Base-by-base conservation (phyloP, 1,140 invertebrate species). In the Dysdera silvatica region DNA sequence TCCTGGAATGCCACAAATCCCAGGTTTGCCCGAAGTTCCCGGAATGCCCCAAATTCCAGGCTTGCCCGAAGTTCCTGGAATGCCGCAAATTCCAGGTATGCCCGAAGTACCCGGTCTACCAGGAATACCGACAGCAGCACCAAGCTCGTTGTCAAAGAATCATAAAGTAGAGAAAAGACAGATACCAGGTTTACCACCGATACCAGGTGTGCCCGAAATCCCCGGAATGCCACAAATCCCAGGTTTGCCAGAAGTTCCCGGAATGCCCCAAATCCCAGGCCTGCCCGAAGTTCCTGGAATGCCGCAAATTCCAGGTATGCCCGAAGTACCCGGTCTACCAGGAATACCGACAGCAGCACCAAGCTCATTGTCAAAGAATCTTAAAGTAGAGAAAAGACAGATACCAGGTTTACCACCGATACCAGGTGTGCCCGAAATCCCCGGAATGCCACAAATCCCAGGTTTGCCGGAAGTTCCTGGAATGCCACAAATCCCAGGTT, bases 211-310 rank as follows among this genome's bases (percentile, higher is more conserved):
- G 47, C 47, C 47, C 6, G 5, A 14, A 49, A 49, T 49, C 24
- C 47, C 47, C 6, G 47, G 47, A 24, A 41, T 28, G 47, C n/a
- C 55, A 0, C 16, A 32, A 61, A 52, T 45, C 6, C 49, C 58
- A 49, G 45, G 31, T 0, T 14, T 58, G 4, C 56, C 43, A 23
- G 23, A 47, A 26, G 29, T 49, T 26, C 28, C 59, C 3, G 49
- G 35, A 6, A 53, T 53, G 48, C 59, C 49, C 1, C 23, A 53
- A 53, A 18, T 54, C 18, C 59, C 59, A 3, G 59, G 40, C n/a
- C 32, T 53, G 35, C 59, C 59, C 32, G 33, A 54, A 54, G 26
- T 61, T 0, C 59, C 59, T 1, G 59, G 59, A 33, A 43, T 61
- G 32, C 59, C 59, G 12, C 35, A 54, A 16, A 45, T 54, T 14